Evolutionary conservation across 2,113 vertebrate species (phyloP).

Genomic region (Mormoops blainvillei): DNA sequence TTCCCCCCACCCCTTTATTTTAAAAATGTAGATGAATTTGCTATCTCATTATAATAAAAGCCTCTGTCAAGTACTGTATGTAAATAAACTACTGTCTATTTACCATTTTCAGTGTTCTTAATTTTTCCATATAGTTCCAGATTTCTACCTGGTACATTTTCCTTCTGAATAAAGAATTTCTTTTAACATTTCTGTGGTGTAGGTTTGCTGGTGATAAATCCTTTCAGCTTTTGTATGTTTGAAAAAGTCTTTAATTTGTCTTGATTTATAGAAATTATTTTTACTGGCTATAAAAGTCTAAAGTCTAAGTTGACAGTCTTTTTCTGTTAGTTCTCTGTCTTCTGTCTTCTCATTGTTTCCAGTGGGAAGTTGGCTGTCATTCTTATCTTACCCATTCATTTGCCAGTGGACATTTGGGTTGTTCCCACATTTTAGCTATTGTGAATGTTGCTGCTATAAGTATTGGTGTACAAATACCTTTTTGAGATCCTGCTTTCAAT

Average conservation of each 20-base stretch:
- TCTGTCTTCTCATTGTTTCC: neutral
- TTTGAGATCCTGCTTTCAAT: no score
- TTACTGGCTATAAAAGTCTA: neutral
- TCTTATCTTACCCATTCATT: neutral
- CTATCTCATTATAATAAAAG: neutral
- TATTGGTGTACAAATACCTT: no score
- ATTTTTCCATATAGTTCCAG: neutral
- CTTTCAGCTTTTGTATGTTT: neutral
- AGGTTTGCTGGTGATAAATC: neutral
- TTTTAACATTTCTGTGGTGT: neutral
- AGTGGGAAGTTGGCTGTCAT: neutral
- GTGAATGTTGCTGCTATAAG: no score
- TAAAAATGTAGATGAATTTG: neutral
- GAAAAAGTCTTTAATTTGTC: constrained; percentile 19
- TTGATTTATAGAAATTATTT: constrained; percentile 1
- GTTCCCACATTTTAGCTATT: no score
- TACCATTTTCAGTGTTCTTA: neutral
- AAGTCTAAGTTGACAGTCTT: neutral
- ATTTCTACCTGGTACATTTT: constrained; percentile 4
- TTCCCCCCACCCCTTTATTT: neutral
- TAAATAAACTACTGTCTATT: neutral
- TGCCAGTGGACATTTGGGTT: no score
- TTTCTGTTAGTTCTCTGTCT: neutral
- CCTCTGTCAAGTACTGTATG: neutral
- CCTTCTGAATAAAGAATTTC: neutral